Conservation (phyloP, 37 sponge, comb jelly and placozoan species). For the Bolinopsis microptera region DNA sequence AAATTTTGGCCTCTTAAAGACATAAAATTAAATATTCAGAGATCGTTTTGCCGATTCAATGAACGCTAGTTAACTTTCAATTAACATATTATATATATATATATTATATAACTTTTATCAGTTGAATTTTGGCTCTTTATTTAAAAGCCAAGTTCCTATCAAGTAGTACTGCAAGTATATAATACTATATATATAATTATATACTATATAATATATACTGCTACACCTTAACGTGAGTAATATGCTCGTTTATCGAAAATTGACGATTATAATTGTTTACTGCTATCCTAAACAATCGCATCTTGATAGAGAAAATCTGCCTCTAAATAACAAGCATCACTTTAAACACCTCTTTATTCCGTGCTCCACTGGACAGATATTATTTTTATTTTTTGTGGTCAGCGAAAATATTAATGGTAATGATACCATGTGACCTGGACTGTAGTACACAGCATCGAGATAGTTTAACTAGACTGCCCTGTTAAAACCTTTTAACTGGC, state of each 20-base stretch:
- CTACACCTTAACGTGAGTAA: too few species aligned
- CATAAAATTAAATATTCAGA: too few species aligned
- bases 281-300: neutral
- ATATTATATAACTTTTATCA: neutral
- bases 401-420: slow-evolving; percentile 11
- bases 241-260: too few species aligned
- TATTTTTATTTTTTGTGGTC: slow-evolving; percentile 38
- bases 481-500: neutral
- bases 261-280: slow-evolving; percentile 41
- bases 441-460: neutral
- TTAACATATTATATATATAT: neutral
- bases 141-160: too few species aligned
- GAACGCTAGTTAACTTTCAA: too few species aligned
- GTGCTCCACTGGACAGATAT: neutral
- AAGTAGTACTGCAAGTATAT: too few species aligned
- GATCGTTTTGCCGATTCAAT: too few species aligned
- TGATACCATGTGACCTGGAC: neutral
- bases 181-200: too few species aligned
- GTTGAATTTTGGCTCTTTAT: neutral
- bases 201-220: too few species aligned
- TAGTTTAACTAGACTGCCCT: neutral
- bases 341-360: neutral
- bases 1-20: too few species aligned
- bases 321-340: slow-evolving; percentile 29
- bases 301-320: slow-evolving; percentile 31